phyloP scores from a whole-genome alignment of 23 tunicate genomes.

The Trididemnum miniatum region DNA sequence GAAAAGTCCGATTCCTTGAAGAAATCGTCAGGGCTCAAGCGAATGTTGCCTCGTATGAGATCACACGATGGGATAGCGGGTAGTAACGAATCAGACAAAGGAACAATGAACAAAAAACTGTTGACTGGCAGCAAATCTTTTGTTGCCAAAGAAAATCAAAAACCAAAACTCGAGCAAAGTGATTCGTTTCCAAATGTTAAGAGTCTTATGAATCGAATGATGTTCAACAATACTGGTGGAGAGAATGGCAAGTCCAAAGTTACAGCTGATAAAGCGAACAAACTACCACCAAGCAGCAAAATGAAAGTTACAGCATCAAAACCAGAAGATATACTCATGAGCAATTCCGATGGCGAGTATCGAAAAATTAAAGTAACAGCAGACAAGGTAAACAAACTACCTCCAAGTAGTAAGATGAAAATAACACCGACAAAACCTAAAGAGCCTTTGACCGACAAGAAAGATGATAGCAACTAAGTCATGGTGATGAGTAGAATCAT shows the following conservation, averaged over 20 bases:
- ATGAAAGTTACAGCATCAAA: neutral
- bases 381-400: neutral
- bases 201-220: neutral
- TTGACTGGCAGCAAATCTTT: neutral
- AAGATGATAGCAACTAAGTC: too few species aligned
- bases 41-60: neutral
- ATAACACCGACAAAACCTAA: neutral
- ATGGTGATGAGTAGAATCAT: too few species aligned
- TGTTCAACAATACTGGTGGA: neutral
- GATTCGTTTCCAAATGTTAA: neutral
- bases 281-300: slow-evolving; percentile 14
- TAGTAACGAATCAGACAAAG: neutral
- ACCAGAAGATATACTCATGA: neutral
- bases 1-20: neutral
- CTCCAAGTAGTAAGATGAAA: slow-evolving; percentile 11
- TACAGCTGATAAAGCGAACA: neutral
- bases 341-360: neutral
- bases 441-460: too few species aligned
- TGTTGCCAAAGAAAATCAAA: neutral
- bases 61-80: neutral
- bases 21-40: neutral
- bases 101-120: too few species aligned
- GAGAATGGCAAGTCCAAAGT: neutral
- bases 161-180: neutral
- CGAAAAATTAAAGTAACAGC: neutral